Base-by-base conservation (phyloP, 2,797 vertebrate genomes). In the Danionella dracula region DNA sequence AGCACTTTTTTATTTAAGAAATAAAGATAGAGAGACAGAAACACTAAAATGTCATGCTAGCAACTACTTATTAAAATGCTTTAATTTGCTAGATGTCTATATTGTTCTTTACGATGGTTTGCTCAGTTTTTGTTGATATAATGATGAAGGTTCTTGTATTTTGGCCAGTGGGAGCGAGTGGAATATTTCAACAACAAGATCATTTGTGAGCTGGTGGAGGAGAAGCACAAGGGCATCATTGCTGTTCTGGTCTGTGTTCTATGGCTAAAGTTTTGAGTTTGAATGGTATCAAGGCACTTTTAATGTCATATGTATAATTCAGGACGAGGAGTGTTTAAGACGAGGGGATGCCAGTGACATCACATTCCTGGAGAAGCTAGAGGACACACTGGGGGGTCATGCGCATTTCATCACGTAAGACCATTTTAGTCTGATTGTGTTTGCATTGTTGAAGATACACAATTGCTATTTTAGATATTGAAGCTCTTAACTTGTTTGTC, bases 171-270 rank as follows among this genome's bases (percentile, higher is more conserved):
- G 96, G 96, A 99, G 79, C 88, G 93, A 0, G 96, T 99, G 76
- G 91, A 93, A 48, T 99, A 96, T 84, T 98, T 98, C 83, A 93
- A 99, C 87, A 99, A 99, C 87, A 98, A 98, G 87, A 94, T 98
- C 68, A 98, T 99, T 66, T 99, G 96, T 68, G 95, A 99, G 79
- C 84, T 99, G 80, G 96, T 99, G 32, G 96, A 99, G 73, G 95
- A 96, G 86, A 99, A 97, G 77, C 93, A 94, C 85, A 97, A 94
- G 87, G 96, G 96, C 84, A 95, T 99, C 80, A 95, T 99, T 75
- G 92, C 96, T 56, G 93, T 97, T 77, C 81, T 99, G 92, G 96
- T 99, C 13, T 55, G 20, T 38, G 2, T 17, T n/a, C 11, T 9
- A 31, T 42, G 1, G 4, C 4, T 15, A 3, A 0, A 11, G 58